Conservation (phyloP, 2,888 invertebrate genomes). For the Meteorus colon region DNA sequence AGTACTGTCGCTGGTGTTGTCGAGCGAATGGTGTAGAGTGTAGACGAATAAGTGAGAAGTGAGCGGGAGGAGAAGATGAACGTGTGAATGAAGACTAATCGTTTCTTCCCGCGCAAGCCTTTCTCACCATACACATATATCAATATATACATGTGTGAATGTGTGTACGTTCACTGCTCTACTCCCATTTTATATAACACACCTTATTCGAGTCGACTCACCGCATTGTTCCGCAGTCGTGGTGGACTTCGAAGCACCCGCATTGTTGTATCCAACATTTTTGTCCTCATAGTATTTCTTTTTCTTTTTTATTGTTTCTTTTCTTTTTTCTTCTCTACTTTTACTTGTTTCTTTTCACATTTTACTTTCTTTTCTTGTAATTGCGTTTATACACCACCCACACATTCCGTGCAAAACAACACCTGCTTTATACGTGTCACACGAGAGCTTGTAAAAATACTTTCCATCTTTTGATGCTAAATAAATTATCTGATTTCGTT, state of each 20-base stretch:
- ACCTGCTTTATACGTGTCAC: constrained; percentile 2
- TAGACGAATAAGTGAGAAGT: constrained; percentile 12
- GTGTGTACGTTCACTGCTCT: constrained; percentile 2
- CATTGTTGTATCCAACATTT: constrained; percentile 23
- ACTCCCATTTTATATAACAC: constrained; percentile 15
- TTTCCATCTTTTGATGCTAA: neutral
- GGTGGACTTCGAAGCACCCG: constrained; percentile 19
- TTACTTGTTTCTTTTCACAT: neutral
- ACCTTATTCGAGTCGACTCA: constrained; percentile 20
- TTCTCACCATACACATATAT: constrained; percentile 21
- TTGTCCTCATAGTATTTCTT: constrained; percentile 21
- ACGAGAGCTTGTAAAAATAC: constrained; percentile 4
- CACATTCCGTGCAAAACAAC: neutral
- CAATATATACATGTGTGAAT: constrained; percentile 7
- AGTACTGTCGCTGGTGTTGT: constrained; percentile 43
- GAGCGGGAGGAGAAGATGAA: constrained; percentile 49
- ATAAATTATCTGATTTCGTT: neutral
- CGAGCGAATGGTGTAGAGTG: constrained; percentile 16
- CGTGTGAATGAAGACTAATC: constrained; percentile 57
- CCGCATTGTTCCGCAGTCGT: constrained; percentile 40
- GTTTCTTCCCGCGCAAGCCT: constrained; percentile 52
- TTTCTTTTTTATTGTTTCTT: neutral
- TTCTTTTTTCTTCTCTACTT: constrained; percentile 9
- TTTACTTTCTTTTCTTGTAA: neutral
- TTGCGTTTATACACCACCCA: neutral